These are phyloP conservation scores for Phaetusa simplex DNA, from an alignment of 2,113 vertebrate genomes.

Conservation along the genomic window DNA sequence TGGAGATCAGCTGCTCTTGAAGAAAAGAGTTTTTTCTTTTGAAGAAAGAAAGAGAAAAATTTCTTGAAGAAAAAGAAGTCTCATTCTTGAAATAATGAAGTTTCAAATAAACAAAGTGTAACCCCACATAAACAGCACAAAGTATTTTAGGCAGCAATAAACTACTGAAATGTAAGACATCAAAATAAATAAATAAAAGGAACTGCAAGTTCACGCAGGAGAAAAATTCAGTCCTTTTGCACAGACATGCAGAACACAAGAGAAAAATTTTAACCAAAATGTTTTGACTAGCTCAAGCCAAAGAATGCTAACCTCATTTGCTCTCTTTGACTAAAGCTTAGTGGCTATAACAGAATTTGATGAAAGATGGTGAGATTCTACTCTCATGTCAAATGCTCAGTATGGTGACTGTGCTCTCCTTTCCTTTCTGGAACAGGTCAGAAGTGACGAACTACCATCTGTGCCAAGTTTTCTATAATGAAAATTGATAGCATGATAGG, in stretches of 20 bases:
- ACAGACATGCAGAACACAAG: neutral
- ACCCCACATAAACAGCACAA: neutral
- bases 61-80: slow-evolving; percentile 40
- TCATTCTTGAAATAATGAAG: slow-evolving; percentile 38
- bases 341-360: neutral
- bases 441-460: neutral
- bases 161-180: neutral
- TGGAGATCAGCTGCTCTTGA: slow-evolving; percentile 27
- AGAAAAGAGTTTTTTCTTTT: neutral
- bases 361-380: neutral
- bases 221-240: neutral
- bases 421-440: neutral
- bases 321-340: neutral
- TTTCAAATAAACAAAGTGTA: slow-evolving; percentile 47
- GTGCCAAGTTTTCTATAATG: neutral
- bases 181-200: neutral
- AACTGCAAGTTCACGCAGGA: neutral
- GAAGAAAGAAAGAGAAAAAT: slow-evolving; percentile 43
- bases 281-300: neutral
- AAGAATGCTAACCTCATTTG: neutral
- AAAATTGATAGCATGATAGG: neutral
- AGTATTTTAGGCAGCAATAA: neutral
- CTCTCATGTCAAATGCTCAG: neutral
- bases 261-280: neutral
- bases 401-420: neutral